These are phyloP conservation scores for Promerops cafer DNA, from an alignment of 2,113 vertebrate species.

Conservation along the genomic window DNA sequence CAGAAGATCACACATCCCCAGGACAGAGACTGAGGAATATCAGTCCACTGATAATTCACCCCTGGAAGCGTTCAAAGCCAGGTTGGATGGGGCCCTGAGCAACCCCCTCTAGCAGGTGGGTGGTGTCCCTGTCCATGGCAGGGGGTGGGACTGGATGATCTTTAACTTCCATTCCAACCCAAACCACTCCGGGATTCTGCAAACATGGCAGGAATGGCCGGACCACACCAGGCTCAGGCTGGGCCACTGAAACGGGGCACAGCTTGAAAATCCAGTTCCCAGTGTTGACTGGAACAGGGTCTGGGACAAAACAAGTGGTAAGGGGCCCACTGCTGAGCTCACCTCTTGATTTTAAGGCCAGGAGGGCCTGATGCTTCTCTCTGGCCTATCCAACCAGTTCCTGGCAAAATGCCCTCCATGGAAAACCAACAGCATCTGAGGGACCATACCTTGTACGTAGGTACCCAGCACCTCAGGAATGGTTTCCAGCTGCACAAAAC, in stretches of 20 bases:
- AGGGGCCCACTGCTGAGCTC: neutral
- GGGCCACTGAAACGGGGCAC: too few species aligned
- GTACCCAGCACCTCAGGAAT: neutral
- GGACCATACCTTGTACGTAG: accelerated
- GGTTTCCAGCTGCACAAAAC: neutral
- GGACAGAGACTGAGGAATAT: neutral
- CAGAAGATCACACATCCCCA: neutral
- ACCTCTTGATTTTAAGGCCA: neutral
- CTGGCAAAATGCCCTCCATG: neutral
- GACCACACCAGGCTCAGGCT: neutral
- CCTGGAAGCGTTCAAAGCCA: neutral
- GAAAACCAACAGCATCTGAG: neutral
- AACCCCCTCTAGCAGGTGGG: neutral
- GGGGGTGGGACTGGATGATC: neutral
- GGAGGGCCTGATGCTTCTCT: neutral
- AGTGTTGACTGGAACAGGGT: neutral
- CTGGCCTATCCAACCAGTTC: neutral
- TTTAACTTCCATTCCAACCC: neutral
- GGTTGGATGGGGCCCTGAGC: neutral
- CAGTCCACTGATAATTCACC: neutral
- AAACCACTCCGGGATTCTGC: neutral
- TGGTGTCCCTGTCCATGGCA: neutral
- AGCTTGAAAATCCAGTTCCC: neutral
- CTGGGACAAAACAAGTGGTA: accelerated
- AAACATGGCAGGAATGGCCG: neutral